These are phyloP conservation scores for Drosophila lacertosa DNA, from an alignment of 1,140 invertebrate species.

Conservation along the genomic window DNA sequence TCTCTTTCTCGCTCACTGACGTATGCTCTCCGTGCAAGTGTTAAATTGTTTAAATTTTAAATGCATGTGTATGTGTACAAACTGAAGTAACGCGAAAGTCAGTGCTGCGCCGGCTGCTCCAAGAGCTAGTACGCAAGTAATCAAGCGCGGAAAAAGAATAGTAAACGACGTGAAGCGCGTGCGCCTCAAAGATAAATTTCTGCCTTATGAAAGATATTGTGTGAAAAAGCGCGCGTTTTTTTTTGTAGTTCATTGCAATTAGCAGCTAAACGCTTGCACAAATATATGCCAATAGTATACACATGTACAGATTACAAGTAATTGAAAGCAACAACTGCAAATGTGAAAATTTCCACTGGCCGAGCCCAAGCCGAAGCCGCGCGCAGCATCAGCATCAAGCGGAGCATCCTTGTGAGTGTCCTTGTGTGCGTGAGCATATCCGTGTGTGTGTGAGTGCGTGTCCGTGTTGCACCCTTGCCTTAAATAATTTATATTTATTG, in stretches of 20 bases:
- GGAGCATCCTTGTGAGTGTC: slow-evolving; percentile 63
- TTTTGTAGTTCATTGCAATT: slow-evolving; percentile 12
- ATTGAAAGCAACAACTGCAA: slow-evolving; percentile 2
- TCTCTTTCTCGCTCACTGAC: neutral
- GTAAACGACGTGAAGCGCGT: slow-evolving; percentile 15
- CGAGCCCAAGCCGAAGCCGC: slow-evolving; percentile 14
- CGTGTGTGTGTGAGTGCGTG: slow-evolving; percentile 32
- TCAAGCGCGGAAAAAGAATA: slow-evolving; percentile 2
- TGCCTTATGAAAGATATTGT: slow-evolving; percentile 16
- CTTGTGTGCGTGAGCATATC: slow-evolving; percentile 11
- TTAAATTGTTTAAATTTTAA: slow-evolving; percentile 39
- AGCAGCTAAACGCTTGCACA: neutral
- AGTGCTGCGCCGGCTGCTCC: slow-evolving; percentile 46
- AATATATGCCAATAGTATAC: slow-evolving; percentile 6
- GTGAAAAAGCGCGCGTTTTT: slow-evolving; percentile 9
- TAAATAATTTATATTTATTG: slow-evolving; percentile 37
- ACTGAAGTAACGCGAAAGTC: slow-evolving; percentile 12
- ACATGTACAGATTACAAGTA: neutral
- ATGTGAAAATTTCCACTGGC: slow-evolving; percentile 17
- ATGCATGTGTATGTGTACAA: neutral
- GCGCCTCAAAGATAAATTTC: slow-evolving; percentile 26
- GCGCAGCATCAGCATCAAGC: slow-evolving; percentile 41
- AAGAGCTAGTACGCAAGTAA: slow-evolving; percentile 11
- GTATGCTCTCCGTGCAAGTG: neutral
- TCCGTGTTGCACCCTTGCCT: slow-evolving; percentile 41